These are phyloP conservation scores for Micrasema minimum DNA, from an alignment of 1,140 invertebrate species.

Conservation along the genomic window DNA sequence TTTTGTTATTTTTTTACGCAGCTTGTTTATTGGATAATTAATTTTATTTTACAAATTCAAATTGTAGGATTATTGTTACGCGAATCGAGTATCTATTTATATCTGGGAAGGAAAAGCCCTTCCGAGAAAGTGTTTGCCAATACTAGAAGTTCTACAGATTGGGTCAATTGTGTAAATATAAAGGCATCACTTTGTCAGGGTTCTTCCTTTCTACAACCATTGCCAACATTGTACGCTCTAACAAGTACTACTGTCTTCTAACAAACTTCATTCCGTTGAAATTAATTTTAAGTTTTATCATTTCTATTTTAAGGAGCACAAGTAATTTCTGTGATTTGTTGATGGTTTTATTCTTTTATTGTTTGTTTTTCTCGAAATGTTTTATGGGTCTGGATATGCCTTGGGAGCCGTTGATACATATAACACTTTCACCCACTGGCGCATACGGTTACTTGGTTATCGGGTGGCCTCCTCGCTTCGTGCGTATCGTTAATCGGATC, in stretches of 20 bases:
- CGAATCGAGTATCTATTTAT: constrained; percentile 8
- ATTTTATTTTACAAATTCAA: constrained; percentile 36
- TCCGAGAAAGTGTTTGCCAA: not conserved
- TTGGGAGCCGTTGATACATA: constrained; percentile 52
- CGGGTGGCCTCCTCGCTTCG: constrained; percentile 42
- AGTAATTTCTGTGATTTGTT: constrained; percentile 45
- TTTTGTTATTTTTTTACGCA: constrained; percentile 44
- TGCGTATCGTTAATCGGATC: not conserved
- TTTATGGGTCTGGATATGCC: constrained; percentile 30
- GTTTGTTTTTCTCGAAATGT: constrained; percentile 24
- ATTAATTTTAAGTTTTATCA: constrained; percentile 37
- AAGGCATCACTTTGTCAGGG: constrained; percentile 3
- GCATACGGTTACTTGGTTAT: constrained; percentile 51
- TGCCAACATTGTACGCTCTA: not conserved
- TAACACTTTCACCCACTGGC: constrained; percentile 48
- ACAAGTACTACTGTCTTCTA: constrained; percentile 13
- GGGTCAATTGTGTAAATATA: constrained; percentile 38
- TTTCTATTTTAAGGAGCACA: constrained; percentile 38
- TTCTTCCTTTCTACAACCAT: constrained; percentile 5
- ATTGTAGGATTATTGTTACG: constrained; percentile 34
- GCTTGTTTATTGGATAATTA: constrained; percentile 40
- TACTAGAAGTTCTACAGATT: constrained; percentile 25
- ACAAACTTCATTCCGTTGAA: constrained; percentile 37
- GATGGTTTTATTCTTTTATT: constrained; percentile 39
- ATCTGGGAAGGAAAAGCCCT: not conserved